Percentiles rank a stretch among this genome's conserved stretches.
These are phyloP conservation scores for Flexamia atlantica DNA, from an alignment of 2,888 invertebrate species.

Conservation along the genomic window DNA sequence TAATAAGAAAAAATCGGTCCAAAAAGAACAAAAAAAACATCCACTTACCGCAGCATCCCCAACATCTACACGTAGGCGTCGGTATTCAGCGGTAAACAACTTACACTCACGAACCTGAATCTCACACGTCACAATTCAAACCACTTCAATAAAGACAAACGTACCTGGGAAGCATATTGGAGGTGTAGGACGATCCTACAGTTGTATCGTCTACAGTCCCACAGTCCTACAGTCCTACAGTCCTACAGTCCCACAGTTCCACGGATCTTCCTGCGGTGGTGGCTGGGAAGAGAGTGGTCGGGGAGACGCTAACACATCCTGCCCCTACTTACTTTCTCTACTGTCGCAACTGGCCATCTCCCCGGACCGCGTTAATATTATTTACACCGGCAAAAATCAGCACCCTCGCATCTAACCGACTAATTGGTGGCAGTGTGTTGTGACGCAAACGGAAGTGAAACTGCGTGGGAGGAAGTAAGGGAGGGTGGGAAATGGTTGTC, in stretches of 20 bases:
- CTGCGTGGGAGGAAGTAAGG: not conserved
- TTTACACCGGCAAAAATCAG: slow-evolving; percentile 38
- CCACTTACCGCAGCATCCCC: not conserved
- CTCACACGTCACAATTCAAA: not conserved
- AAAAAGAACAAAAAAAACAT: too few species aligned
- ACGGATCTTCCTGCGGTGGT: not conserved
- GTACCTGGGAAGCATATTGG: slow-evolving; percentile 12
- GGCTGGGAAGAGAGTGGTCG: slow-evolving; percentile 8
- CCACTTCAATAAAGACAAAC: not conserved
- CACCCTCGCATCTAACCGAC: not conserved
- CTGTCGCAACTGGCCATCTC: slow-evolving; percentile 15
- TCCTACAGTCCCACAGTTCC: not conserved
- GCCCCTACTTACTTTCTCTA: slow-evolving; percentile 31
- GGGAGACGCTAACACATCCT: not conserved
- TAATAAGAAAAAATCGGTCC: too few species aligned
- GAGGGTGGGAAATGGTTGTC: not conserved
- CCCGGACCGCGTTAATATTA: slow-evolving; percentile 30
- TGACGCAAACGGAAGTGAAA: not conserved
- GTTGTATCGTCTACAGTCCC: not conserved
- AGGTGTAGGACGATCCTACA: not conserved
- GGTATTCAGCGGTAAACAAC: not conserved
- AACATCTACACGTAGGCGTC: not conserved
- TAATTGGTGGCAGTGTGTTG: not conserved
- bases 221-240: too few species aligned
- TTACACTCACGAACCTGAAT: not conserved